Evolutionary conservation across 2,113 vertebrate genomes (phyloP), one percentile per base, ranked within the genome.

Genomic region (Nycticryphes semicollaris): DNA sequence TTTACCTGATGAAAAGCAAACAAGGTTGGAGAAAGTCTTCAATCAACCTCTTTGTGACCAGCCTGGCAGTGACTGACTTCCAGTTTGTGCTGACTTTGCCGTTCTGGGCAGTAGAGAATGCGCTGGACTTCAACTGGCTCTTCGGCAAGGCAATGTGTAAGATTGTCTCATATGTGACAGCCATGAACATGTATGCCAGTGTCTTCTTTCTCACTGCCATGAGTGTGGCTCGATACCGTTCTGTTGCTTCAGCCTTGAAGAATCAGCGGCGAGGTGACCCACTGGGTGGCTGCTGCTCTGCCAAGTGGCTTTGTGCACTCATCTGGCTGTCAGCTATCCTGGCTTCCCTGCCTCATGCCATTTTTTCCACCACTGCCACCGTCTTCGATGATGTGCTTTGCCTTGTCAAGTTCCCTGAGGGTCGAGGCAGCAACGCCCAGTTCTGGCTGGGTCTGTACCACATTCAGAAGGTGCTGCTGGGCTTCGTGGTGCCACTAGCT

Each of bases 131-230:
- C 97, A 98, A 98, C 16, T 99, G 99, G 99, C 98, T 98, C 25
- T 99, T 99, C 1, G 99, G 99, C 14, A 98, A 98, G 82, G 98
- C 98, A 22, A 99, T 99, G 99, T 99, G 99, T 87, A 99, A 99
- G 97, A 98, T 99, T 0, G 99, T 99, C 15, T 99, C 99, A 1
- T 98, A 98, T 7, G 99, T 99, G 91, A 99, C 99, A 1, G 99
- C 99, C 10, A 98, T 99, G 98, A 99, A 99, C 96, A 99, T 99
- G 99, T 99, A 99, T 22, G 99, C 99, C 89, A 99, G 99, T 60
- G 99, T 99, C n/a, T 99, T 99, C 95, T 99, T 99, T 92, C 98
- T 99, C 57, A 99, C 99, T 1, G 98, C 99, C n/a, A 99, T 99
- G 99, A 99, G 99, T 62, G 98, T 99, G 78, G 98, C 98, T 66